Evolutionary conservation across 2,797 vertebrate genomes (phyloP), one percentile per base, ranked within the genome.

Genomic region (Pangasius mekongensis): DNA sequence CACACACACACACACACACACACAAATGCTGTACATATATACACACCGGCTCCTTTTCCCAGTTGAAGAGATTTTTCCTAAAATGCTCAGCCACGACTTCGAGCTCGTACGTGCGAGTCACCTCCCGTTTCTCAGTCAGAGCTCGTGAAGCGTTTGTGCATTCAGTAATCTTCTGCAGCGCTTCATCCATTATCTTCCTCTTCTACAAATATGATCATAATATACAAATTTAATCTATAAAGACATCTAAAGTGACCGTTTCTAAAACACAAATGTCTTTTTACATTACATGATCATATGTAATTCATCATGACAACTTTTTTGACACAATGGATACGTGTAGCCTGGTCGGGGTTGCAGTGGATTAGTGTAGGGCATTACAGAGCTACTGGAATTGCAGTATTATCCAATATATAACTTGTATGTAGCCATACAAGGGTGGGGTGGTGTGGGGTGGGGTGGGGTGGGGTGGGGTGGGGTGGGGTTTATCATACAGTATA

Each of bases 71-170:
- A 39, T 36, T 74, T 0, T 24, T 85, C 49, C 33, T 73, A 3
- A 85, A 85, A 60, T 85, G 67, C 24, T 85, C 84, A 18, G 66
- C 84, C 52, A 60, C 84, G 30, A 43, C 11, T 85, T 85, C 74
- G 36, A 86, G 69, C 7, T 74, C 24, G 27, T 62, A 86, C 54
- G 69, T 86, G 2, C 3, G 69, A 58, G 69, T 58, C 84, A 76
- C 67, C 0, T 76, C 36, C 2, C 49, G 5, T 1, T 30, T 56
- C 20, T n/a, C 54, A 60, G 3, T 58, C 71, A 58, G 71, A 30
- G 52, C 54, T 60, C 4, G 7, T 76, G 27, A 10, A 22, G 56
- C 14, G 3, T n/a, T 62, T 3, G 0, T 43, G 13, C 4, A 27
- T 27, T 74, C 67, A 9, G 67, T 54, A n/a, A 85, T 85, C 49